Evolutionary conservation across 2,113 vertebrate genomes (phyloP), one percentile per base, ranked within the genome.

Genomic region (Galeopterus variegatus): DNA sequence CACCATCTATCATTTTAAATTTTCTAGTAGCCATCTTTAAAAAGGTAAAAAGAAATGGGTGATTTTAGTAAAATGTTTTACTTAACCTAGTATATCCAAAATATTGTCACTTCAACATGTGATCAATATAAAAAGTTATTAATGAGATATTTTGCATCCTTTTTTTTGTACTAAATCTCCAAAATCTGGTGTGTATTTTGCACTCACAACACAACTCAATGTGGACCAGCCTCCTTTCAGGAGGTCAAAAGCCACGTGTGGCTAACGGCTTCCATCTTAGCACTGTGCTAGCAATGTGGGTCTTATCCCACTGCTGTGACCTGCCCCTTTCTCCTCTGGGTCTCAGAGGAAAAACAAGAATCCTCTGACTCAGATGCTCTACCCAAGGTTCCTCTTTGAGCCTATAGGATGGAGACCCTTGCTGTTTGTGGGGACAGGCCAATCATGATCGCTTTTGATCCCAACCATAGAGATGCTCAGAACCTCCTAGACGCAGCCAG

Each of bases 401-500:
- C 13, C 48, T 41, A 0, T 8, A 15, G 54, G 24, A 48, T 10
- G 62, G 67, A 76, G 60, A 50, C 21, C 56, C 88, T 82, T 15
- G 24, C 56, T 41, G 19, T 33, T 58, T 45, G 33, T 36, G 76
- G 84, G 52, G 60, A 23, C 6, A 26, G 52, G 36, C 28, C 28
- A 58, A 1, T 93, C 31, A 77, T 1, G 8, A 58, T 54, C 1
- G 19, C 19, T 95, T 36, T 95, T 17, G 1, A 4, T 50, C 67
- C 76, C 64, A 15, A 41, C 3, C 2, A 0, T 96, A 99, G 99
- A 84, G 99, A 99, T 12, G 99, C 99, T 77, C 96, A 95, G 98
- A 99, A 99, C 97, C 97, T 99, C 69, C 65, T 99, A 98, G 99
- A 99, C 98, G 99, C 99, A 65, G 99, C 99, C 0, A 99, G 99